Evolutionary conservation across 2,888 invertebrate species (phyloP).

Genomic region (Aspidiotus destructor): DNA sequence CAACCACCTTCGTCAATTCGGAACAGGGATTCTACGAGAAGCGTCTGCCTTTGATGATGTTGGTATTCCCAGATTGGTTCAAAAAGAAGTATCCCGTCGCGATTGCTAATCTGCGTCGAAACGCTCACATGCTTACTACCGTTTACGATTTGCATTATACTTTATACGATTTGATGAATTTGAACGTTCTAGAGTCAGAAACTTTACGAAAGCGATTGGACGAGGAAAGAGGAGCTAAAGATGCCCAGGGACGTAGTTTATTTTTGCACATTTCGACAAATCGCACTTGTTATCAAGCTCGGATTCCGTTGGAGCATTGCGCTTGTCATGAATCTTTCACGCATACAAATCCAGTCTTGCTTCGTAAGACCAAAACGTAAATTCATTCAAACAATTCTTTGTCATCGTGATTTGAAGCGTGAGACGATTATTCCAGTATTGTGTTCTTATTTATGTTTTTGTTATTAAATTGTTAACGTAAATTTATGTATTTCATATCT

Average conservation of each 20-base stretch:
- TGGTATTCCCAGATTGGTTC: neutral
- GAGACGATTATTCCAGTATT: too few relatives aligned
- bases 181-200: neutral
- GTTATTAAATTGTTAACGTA: too few relatives aligned
- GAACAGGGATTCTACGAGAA: neutral
- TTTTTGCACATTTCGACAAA: neutral
- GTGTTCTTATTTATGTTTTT: too few relatives aligned
- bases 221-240: too few relatives aligned
- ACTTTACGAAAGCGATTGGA: too few relatives aligned
- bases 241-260: neutral
- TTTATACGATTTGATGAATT: neutral
- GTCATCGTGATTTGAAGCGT: too few relatives aligned
- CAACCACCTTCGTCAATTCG: neutral
- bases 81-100: neutral
- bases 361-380: too few relatives aligned
- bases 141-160: neutral
- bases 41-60: neutral
- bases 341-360: too few relatives aligned
- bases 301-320: neutral
- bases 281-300: neutral
- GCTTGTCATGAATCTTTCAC: neutral
- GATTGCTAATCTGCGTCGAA: neutral
- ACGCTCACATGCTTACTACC: neutral
- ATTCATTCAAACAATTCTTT: too few relatives aligned
- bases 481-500: too few relatives aligned